Conservation (phyloP, 2,888 invertebrate species). For the Caenorhabditis imperialis region DNA sequence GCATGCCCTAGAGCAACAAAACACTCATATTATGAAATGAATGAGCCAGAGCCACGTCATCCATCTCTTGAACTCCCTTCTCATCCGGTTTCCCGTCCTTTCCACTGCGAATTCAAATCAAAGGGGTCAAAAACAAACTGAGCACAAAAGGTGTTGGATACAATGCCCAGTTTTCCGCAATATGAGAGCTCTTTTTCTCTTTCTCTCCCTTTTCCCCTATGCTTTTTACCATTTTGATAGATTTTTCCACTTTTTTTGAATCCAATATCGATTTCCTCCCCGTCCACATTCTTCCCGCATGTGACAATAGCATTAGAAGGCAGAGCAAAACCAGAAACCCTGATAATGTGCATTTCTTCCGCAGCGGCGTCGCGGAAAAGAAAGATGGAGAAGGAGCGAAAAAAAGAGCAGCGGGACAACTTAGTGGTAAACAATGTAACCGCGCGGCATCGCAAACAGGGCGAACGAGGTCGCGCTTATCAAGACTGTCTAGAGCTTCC, state of each 20-base stretch:
- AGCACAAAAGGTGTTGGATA: conserved; percentile 41
- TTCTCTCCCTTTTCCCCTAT: not conserved
- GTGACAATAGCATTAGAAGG: conserved; percentile 44
- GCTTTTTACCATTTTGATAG: conserved; percentile 2
- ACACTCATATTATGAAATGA: no score
- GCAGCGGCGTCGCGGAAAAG: not conserved
- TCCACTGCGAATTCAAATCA: conserved; percentile 1
- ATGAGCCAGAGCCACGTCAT: not conserved
- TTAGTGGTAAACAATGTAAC: conserved; percentile 53
- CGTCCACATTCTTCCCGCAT: conserved; percentile 15
- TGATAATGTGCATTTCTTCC: conserved; percentile 6
- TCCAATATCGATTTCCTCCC: conserved; percentile 13
- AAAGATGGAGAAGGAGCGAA: no score
- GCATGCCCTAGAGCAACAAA: no score
- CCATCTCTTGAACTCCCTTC: conserved; percentile 11
- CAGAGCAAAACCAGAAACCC: conserved; percentile 34
- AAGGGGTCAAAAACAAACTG: conserved; percentile 47
- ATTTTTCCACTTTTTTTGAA: not conserved
- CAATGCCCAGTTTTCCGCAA: conserved; percentile 14
- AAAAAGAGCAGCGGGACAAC: no score
- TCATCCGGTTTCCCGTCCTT: conserved; percentile 15
- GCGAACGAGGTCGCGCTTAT: conserved; percentile 39
- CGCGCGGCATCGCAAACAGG: conserved; percentile 39
- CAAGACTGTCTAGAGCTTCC: conserved; percentile 21
- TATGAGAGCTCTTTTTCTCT: conserved; percentile 3